phyloP scores from a whole-genome alignment of 2,113 vertebrate genomes.

The Mus pahari region DNA sequence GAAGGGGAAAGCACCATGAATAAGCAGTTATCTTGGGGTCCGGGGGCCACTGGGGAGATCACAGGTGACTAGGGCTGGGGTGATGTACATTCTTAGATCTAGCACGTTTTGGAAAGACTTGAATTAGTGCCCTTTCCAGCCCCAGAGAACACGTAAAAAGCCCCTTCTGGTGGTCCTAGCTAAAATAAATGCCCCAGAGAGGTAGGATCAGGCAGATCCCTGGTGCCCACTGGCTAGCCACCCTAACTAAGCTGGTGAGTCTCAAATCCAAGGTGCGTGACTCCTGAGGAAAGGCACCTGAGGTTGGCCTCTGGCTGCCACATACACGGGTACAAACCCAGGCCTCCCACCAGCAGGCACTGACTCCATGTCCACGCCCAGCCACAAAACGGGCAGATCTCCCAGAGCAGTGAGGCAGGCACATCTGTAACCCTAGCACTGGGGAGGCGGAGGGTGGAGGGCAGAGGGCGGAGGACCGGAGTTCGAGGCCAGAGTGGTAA shows the following conservation, averaged over 20 bases:
- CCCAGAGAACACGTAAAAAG: not conserved
- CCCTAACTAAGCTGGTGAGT: not conserved
- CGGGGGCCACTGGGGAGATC: not conserved
- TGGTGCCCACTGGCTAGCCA: not conserved
- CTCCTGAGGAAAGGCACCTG: not conserved
- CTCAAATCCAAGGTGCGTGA: not conserved
- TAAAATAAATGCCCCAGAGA: not conserved
- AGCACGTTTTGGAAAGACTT: not conserved
- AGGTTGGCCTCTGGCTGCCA: not conserved
- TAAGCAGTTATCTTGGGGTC: not conserved
- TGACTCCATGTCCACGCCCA: not conserved
- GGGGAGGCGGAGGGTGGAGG: not conserved
- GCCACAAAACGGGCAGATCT: not conserved
- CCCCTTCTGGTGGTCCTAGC: not conserved
- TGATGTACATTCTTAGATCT: not conserved
- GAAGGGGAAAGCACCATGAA: conserved; percentile 9
- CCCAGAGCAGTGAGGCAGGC: too few species aligned
- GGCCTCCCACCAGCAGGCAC: not conserved
- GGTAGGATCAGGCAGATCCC: too few species aligned
- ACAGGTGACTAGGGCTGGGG: not conserved
- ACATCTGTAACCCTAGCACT: not conserved
- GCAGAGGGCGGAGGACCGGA: not conserved
- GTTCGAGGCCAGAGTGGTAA: not conserved
- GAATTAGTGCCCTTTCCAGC: not conserved
- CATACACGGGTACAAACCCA: not conserved